Percentiles rank a stretch among this genome's conserved stretches.
These are phyloP conservation scores for Calyptomena viridis DNA, from an alignment of 2,113 vertebrate genomes.

Conservation along the genomic window DNA sequence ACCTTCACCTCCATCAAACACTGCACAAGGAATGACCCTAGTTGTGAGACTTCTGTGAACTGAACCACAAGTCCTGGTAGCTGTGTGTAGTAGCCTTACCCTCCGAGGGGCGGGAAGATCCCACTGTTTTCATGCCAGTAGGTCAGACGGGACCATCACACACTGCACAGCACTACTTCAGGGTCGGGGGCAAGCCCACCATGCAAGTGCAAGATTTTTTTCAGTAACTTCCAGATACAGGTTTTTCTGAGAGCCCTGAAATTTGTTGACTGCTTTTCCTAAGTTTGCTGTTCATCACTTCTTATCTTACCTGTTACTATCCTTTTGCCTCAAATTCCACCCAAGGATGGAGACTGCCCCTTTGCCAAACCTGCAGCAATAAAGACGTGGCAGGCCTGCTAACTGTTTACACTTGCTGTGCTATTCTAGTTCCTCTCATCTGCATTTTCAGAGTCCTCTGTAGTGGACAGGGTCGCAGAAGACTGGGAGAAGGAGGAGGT, in stretches of 20 bases:
- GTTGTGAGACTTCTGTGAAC: conserved; percentile 51
- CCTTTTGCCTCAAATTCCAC: conserved; percentile 10
- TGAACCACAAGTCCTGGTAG: conserved; percentile 27
- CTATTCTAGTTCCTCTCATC: conserved; percentile 15
- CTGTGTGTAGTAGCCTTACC: conserved; percentile 53
- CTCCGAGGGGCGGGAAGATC: conserved; percentile 1
- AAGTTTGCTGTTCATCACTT: conserved; percentile 39
- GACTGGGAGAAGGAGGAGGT: neutral
- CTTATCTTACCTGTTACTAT: neutral
- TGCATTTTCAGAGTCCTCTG: neutral
- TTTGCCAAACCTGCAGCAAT: conserved; percentile 63
- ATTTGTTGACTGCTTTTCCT: conserved; percentile 53
- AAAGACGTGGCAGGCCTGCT: conserved; percentile 66
- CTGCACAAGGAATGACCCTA: conserved; percentile 90
- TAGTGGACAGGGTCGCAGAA: neutral
- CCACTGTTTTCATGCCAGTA: neutral
- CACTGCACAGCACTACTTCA: conserved; percentile 51
- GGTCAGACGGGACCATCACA: conserved; percentile 18
- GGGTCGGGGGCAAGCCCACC: neutral
- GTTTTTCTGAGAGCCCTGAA: conserved; percentile 56
- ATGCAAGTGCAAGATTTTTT: neutral
- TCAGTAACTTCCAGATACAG: conserved; percentile 51
- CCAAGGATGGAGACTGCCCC: conserved; percentile 3
- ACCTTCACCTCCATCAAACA: conserved; percentile 95
- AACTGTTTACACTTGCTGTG: conserved; percentile 6